Evolutionary conservation across 2,113 vertebrate genomes (phyloP).

Genomic region (Mirza zaza): DNA sequence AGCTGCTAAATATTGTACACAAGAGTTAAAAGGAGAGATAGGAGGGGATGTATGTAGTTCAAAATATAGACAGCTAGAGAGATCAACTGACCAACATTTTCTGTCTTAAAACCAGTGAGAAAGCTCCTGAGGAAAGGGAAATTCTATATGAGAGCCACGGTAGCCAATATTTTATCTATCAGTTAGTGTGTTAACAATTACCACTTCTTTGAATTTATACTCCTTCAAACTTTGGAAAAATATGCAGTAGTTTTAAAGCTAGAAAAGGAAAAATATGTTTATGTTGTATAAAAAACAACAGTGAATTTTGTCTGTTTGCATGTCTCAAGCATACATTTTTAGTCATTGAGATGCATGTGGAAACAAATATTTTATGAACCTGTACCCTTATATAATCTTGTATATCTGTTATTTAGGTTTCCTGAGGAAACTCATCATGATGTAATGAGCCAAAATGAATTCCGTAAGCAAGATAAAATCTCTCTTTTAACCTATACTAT

Average conservation of each 20-base stretch:
- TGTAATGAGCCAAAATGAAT: conserved; percentile 55
- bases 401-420: conserved; percentile 1
- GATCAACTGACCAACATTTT: background rate
- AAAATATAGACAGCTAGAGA: background rate
- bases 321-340: background rate
- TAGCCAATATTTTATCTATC: background rate
- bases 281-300: background rate
- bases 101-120: background rate
- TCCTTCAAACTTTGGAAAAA: background rate
- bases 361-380: conserved; percentile 15
- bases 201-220: background rate
- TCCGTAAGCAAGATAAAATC: conserved; percentile 44
- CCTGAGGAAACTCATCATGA: conserved; percentile 7
- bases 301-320: background rate
- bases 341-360: background rate
- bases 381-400: background rate
- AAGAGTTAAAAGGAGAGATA: background rate
- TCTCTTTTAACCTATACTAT: conserved; percentile 25
- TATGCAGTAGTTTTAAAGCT: background rate
- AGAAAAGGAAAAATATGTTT: background rate
- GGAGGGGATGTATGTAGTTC: background rate
- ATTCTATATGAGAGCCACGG: background rate
- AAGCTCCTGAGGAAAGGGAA: background rate
- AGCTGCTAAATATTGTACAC: background rate
- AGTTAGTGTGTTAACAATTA: background rate